phyloP scores from a whole-genome alignment of 2,888 invertebrate genomes.

The Drosophila leonis region DNA sequence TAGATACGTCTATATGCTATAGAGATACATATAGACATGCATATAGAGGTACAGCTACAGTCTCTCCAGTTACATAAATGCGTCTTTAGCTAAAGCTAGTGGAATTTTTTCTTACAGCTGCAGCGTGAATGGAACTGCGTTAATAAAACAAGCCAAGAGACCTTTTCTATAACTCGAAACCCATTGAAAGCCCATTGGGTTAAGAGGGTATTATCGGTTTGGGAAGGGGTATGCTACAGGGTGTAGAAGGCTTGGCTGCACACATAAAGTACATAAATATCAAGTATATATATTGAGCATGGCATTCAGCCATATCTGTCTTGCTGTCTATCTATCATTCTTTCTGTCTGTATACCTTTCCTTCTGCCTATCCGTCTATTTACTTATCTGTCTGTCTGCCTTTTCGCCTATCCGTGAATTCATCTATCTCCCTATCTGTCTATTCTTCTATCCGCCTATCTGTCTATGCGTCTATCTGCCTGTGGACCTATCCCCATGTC shows the following conservation, averaged over 20 bases:
- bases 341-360: background rate
- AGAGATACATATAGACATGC: background rate
- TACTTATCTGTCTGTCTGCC: no score
- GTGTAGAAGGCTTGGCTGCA: background rate
- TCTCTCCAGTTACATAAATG: background rate
- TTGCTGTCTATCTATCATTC: no score
- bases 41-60: background rate
- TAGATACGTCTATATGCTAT: background rate
- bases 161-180: background rate
- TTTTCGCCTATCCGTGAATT: background rate
- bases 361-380: background rate
- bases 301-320: background rate
- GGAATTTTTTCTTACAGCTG: slow-evolving; percentile 45
- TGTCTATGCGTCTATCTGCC: background rate
- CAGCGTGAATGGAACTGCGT: slow-evolving; percentile 31
- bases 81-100: slow-evolving; percentile 10
- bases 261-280: background rate
- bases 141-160: slow-evolving; percentile 15
- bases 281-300: background rate
- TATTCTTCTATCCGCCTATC: background rate
- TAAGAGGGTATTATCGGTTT: background rate
- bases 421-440: background rate
- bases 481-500: no score
- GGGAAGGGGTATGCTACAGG: background rate
- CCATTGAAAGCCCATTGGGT: background rate